phyloP scores from a whole-genome alignment of 2,888 invertebrate species.

The Craniophora ligustri region DNA sequence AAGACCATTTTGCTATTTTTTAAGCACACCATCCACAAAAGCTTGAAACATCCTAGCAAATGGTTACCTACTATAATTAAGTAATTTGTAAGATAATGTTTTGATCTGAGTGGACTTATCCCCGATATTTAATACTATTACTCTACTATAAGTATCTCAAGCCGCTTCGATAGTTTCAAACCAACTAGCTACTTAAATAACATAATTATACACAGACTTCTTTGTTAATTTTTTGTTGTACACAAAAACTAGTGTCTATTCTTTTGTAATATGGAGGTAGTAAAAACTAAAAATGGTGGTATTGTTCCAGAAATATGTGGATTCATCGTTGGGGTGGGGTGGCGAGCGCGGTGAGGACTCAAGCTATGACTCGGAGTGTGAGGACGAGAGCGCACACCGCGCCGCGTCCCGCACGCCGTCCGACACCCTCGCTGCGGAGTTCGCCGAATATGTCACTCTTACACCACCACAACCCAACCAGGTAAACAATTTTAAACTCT shows the following conservation, averaged over 20 bases:
- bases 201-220: slow-evolving; percentile 1
- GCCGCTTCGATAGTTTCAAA: too few species aligned
- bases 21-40: too few species aligned
- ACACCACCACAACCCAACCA: slow-evolving; percentile 75
- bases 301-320: slow-evolving; percentile 92
- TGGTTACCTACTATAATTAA: too few species aligned
- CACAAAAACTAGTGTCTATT: not conserved
- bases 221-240: slow-evolving; percentile 1
- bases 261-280: not conserved
- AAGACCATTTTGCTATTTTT: too few species aligned
- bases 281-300: slow-evolving; percentile 1
- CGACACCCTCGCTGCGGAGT: slow-evolving; percentile 95
- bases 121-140: too few species aligned
- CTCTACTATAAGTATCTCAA: too few species aligned
- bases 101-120: too few species aligned
- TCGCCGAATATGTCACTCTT: slow-evolving; percentile 93
- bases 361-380: slow-evolving; percentile 95
- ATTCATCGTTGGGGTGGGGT: slow-evolving; percentile 89
- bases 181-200: slow-evolving; percentile 10
- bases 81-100: too few species aligned
- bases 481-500: slow-evolving; percentile 65
- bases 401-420: slow-evolving; percentile 95
- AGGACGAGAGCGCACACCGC: slow-evolving; percentile 90
- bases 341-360: slow-evolving; percentile 92
- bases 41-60: too few species aligned